These are phyloP conservation scores for Pseudopipra pipra DNA, from an alignment of 2,113 vertebrate genomes.

Conservation along the genomic window DNA sequence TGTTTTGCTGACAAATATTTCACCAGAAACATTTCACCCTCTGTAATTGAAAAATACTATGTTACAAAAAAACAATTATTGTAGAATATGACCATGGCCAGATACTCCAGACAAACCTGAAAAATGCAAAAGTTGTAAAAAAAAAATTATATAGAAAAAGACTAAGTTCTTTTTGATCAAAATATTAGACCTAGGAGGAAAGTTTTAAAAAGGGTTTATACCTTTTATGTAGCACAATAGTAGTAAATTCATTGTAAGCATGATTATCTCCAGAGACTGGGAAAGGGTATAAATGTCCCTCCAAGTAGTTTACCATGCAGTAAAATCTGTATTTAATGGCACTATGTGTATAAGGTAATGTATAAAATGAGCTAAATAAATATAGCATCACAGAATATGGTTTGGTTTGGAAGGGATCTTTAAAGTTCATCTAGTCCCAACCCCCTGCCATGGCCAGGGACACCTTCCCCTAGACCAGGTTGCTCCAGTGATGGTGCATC, in stretches of 20 bases:
- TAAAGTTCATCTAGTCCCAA: too few relatives aligned
- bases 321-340: not conserved
- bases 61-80: not conserved
- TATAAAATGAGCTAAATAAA: not conserved
- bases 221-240: not conserved
- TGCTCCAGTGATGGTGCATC: not conserved
- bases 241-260: not conserved
- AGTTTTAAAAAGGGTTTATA: not conserved
- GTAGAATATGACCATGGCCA: not conserved
- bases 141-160: not conserved
- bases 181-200: not conserved
- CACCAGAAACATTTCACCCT: not conserved
- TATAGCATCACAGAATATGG: not conserved
- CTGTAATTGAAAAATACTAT: not conserved
- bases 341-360: not conserved
- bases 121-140: not conserved
- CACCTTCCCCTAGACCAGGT: not conserved
- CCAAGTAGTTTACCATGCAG: not conserved
- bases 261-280: not conserved
- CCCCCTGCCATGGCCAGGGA: not conserved
- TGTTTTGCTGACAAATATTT: not conserved
- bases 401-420: not conserved
- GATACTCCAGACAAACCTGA: not conserved
- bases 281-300: not conserved
- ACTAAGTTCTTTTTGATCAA: not conserved